These are phyloP conservation scores for Andrena minutula DNA, from an alignment of 2,888 invertebrate genomes.

Conservation along the genomic window DNA sequence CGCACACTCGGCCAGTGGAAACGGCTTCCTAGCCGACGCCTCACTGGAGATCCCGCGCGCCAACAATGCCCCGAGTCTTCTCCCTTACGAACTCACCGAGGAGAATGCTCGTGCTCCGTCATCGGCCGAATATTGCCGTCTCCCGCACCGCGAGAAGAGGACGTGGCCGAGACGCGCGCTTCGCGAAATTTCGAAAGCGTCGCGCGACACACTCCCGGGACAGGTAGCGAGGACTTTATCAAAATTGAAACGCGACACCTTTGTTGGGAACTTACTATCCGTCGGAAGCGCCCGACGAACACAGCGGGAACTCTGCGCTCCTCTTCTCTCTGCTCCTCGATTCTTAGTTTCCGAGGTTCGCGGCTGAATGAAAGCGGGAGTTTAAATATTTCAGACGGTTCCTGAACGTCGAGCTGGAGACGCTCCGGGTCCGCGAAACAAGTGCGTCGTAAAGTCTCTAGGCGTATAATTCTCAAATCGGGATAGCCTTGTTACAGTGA, in stretches of 20 bases:
- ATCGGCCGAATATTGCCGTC: constrained; percentile 20
- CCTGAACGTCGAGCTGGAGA: background rate
- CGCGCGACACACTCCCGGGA: constrained; percentile 54
- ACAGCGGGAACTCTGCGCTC: constrained; percentile 44
- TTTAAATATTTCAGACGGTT: constrained; percentile 1
- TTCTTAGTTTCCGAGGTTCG: background rate
- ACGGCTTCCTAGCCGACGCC: constrained; percentile 55
- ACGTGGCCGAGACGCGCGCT: constrained; percentile 34
- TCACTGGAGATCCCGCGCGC: constrained; percentile 49
- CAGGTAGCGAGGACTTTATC: constrained; percentile 71
- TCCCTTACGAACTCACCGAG: constrained; percentile 24
- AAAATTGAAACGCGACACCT: constrained; percentile 79
- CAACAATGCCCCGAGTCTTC: constrained; percentile 64
- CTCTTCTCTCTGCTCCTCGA: background rate
- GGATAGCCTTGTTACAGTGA: constrained; percentile 16
- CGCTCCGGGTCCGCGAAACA: background rate
- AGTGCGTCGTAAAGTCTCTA: background rate
- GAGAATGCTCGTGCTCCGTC: constrained; percentile 1
- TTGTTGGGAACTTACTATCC: constrained; percentile 70
- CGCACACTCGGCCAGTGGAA: constrained; percentile 10
- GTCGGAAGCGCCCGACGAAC: constrained; percentile 55
- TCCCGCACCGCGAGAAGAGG: background rate
- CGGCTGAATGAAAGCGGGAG: background rate
- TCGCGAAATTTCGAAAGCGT: constrained; percentile 69
- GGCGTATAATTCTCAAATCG: constrained; percentile 31